Evolutionary conservation across 64 coral and sea anemone genomes (phyloP).

Genomic region (Porites lutea): DNA sequence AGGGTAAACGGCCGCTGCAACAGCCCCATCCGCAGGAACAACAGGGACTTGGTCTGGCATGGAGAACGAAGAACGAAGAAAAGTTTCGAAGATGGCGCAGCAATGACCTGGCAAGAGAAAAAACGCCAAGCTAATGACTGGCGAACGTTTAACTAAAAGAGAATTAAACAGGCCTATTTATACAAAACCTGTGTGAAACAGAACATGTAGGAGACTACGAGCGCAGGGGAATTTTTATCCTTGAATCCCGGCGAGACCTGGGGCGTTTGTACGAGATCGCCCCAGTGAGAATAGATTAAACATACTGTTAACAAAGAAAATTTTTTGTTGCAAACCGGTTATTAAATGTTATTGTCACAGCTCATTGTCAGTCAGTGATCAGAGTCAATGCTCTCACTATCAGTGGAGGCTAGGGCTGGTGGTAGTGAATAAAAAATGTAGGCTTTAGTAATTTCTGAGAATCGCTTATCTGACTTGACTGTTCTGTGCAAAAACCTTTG

Average conservation of each 20-base stretch:
- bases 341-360: too few relatives aligned
- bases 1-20: slow-evolving; percentile 33
- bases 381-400: too few relatives aligned
- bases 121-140: slow-evolving; percentile 7
- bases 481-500: neutral
- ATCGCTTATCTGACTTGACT: neutral
- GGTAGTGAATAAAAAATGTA: slow-evolving; percentile 1
- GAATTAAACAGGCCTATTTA: too few relatives aligned
- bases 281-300: too few relatives aligned
- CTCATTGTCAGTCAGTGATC: too few relatives aligned
- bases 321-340: too few relatives aligned
- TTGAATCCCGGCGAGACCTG: too few relatives aligned
- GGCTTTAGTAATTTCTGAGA: neutral
- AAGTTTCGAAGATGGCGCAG: neutral
- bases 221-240: too few relatives aligned
- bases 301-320: too few relatives aligned
- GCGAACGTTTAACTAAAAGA: neutral
- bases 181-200: too few relatives aligned
- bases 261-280: too few relatives aligned
- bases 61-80: neutral
- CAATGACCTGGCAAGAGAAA: slow-evolving; percentile 1
- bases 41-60: slow-evolving; percentile 38
- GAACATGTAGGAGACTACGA: too few relatives aligned
- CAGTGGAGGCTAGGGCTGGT: neutral
- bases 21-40: slow-evolving; percentile 32